Evolutionary conservation across 2,113 vertebrate genomes (phyloP), one percentile per base, ranked within the genome.

Genomic region (Fulica atra): DNA sequence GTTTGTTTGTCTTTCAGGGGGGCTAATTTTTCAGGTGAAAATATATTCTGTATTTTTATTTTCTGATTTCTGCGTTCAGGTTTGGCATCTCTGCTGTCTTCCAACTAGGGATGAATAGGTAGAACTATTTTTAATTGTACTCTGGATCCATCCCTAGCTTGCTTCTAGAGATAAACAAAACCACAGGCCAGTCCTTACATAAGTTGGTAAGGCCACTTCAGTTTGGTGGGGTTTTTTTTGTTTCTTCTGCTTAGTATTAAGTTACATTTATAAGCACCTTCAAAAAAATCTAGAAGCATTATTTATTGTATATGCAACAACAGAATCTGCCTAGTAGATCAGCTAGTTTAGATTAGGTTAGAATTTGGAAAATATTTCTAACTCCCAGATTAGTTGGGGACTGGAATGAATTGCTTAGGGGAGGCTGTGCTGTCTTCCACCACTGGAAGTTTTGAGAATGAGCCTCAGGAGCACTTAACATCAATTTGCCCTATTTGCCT

Each of bases 121-220:
- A 82, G 88, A 76, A 61, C 91, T 96, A 94, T 95, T 96, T 96
- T 88, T 94, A 92, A 87, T 94, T 0, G 0, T 70, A 61, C 66
- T 95, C 73, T 89, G 81, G 35, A 92, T 95, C 72, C 0, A 0
- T 86, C 81, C 53, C 81, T 92, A 73, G 70, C 65, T 87, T 91
- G 89, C 65, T 95, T 95, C 94, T 95, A 89, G 94, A 95, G 93
- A 96, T 95, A 96, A 96, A 92, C 0, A 0, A 81, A 92, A 69
- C 76, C 92, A 91, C 91, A 23, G 87, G 95, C 48, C 86, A 71
- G 80, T 89, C 66, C 72, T 92, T 96, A 93, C 56, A 36, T 93
- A 92, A 95, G 76, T 57, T 44, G 57, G 42, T 81, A 78, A 79
- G 56, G 50, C 46, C 65, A 61, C 68, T 95, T 78, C 80, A 84